Base-by-base conservation (phyloP, 2,888 invertebrate species). In the Stegana nigrithorax region DNA sequence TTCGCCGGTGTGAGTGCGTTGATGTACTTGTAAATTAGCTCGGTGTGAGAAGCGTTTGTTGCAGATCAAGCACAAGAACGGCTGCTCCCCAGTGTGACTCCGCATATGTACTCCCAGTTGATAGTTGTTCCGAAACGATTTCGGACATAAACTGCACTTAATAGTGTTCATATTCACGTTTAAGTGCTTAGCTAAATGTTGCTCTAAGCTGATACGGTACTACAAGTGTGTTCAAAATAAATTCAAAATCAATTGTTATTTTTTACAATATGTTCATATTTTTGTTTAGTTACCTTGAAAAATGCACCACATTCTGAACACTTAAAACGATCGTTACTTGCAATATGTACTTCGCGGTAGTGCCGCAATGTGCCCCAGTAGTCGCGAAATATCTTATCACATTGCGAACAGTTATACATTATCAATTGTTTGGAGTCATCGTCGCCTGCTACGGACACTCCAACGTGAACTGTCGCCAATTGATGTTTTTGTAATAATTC, bases 71-170 rank as follows among this genome's bases (percentile, higher is more conserved):
- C 98, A 98, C 84, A 94, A 93, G 87, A 96, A 96, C 0, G 96
- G 97, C 82, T 96, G 96, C 81, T 98, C 97, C 3, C 98, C 98
- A 0, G 98, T 98, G 84, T 98, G 98, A 0, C 97, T 97, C 14
- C 98, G 89, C 66, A 97, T 87, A 84, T 98, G 98, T 2, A 68
- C 53, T 12, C 61, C 57, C 2, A 75, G 50, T 21, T 73, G 69
- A 23, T 68, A 68, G 14, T 64, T 65, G 2, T 68, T 60, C 0
- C 60, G 14, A 36, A 79, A 79, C 1, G 23, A 39, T 53, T 72
- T 73, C 1, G 62, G 23, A 10, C 78, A 78, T 12, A 59, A 65
- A 0, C 51, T n/a, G 55, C 81, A 81, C 85, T 87, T 78, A 56
- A 36, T 14, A 8, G 29, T 36, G 36, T 36, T 19, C 8, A 12